Conservation (phyloP, 2,797 vertebrate genomes). For the Eulemur albifrons region DNA sequence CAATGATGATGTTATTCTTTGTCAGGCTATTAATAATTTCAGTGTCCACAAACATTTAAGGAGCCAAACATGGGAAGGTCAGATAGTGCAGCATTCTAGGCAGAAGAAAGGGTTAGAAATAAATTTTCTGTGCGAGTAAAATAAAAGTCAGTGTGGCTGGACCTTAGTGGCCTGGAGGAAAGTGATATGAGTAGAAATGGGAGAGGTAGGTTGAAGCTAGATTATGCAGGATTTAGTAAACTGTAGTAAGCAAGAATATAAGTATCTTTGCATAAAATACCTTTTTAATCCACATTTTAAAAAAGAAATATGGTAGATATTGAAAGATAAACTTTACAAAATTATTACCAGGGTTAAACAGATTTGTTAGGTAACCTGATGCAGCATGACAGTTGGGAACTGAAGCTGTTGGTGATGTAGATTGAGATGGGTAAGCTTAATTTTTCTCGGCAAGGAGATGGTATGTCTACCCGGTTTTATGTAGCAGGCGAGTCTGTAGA, state of each 20-base stretch:
- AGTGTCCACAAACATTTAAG: no score
- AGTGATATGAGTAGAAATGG: neutral
- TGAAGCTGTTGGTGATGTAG: neutral
- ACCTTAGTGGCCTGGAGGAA: neutral
- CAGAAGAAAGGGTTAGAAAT: neutral
- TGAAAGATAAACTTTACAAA: neutral
- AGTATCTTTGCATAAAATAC: neutral
- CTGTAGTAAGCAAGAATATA: neutral
- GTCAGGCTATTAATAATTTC: no score
- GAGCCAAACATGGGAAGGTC: neutral
- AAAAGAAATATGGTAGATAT: neutral
- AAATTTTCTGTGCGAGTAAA: neutral
- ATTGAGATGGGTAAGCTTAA: neutral
- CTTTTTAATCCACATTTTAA: neutral
- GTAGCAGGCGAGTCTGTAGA: neutral
- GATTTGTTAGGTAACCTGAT: neutral
- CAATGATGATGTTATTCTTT: neutral
- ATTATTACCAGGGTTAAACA: neutral
- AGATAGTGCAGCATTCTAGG: neutral
- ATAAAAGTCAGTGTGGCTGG: neutral
- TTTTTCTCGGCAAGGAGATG: neutral
- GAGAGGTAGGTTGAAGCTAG: neutral
- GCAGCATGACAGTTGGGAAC: neutral
- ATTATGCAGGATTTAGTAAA: neutral
- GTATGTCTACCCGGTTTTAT: neutral